Base-by-base conservation (phyloP, 2,113 vertebrate species). In the Thomomys bottae region DNA sequence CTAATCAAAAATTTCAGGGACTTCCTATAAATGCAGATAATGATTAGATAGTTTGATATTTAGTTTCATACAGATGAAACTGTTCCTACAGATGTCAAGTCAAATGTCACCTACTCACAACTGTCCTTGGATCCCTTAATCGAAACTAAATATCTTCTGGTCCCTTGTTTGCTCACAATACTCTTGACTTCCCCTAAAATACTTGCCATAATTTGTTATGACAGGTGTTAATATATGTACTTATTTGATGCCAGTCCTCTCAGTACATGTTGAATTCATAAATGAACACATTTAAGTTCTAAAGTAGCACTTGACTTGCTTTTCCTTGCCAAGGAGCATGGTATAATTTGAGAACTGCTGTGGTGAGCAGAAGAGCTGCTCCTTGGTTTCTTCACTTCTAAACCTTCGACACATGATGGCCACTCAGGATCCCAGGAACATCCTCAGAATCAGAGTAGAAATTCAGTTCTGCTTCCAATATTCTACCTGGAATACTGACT, bases 31-130 rank as follows among this genome's bases (percentile, higher is more conserved):
- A 45, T 81, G 61, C 15, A 54, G 57, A 72, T n/a, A 73, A 38
- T 86, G 54, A 81, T 87, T 73, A 79, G 38, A 75, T 10, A 83
- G 28, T 81, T 92, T 76, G 77, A 66, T 76, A 34, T 79, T 66
- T 64, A 73, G 54, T 40, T 93, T 36, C 88, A n/a, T 11, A 30
- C 80, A n/a, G n/a, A n/a, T n/a, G n/a, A n/a, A 54, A 34, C 14
- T 71, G 83, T 72, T 91, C 36, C 17, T 70, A 40, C 85, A 64
- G 28, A 42, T 75, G 32, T 87, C 42, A 57, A 32, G 32, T 61
- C 38, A 91, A 77, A 87, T 3, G 59, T 68, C 36, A 63, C 42
- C 67, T 88, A 59, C 20, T 90, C 57, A 34, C 32, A 94, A 93
- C 9, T 38, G 6, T 77, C 66, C 15, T 32, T 72, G 45, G 15